Evolutionary conservation across 2,888 invertebrate species (phyloP).

Genomic region (Mantis religiosa): DNA sequence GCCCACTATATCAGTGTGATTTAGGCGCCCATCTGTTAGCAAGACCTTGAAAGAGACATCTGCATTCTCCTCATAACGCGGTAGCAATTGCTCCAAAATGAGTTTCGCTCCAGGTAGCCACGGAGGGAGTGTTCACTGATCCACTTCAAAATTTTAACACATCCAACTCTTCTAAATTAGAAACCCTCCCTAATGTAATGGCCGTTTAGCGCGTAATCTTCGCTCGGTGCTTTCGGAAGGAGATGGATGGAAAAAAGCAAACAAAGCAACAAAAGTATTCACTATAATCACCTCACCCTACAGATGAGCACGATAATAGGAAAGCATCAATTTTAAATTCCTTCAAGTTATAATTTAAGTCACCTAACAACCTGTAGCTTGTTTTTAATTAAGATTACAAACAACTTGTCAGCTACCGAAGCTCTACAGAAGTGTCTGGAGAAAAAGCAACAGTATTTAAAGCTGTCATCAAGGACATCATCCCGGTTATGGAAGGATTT

Average conservation of each 20-base stretch:
- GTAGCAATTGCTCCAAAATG: not conserved
- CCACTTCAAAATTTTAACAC: not conserved
- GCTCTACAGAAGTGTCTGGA: not conserved
- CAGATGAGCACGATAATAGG: not conserved
- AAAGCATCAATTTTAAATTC: not conserved
- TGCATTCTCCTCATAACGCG: not conserved
- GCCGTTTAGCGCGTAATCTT: not conserved
- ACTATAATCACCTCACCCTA: conserved; percentile 1
- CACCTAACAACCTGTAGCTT: not conserved
- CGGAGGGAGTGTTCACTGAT: not conserved
- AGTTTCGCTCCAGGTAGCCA: not conserved
- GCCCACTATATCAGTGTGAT: too few species aligned
- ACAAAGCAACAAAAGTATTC: not conserved
- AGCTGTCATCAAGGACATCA: not conserved
- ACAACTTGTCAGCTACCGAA: not conserved
- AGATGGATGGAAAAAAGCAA: not conserved
- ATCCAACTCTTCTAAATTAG: not conserved
- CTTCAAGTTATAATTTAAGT: not conserved
- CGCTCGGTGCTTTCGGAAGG: not conserved
- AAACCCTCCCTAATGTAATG: not conserved
- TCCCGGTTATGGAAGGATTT: not conserved
- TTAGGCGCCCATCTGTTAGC: not conserved
- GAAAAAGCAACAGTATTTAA: not conserved
- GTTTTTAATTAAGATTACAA: conserved; percentile 13
- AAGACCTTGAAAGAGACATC: not conserved